Evolutionary conservation across 2,113 vertebrate species (phyloP), one percentile per base, ranked within the genome.

Genomic region (Semicossyphus pulcher): DNA sequence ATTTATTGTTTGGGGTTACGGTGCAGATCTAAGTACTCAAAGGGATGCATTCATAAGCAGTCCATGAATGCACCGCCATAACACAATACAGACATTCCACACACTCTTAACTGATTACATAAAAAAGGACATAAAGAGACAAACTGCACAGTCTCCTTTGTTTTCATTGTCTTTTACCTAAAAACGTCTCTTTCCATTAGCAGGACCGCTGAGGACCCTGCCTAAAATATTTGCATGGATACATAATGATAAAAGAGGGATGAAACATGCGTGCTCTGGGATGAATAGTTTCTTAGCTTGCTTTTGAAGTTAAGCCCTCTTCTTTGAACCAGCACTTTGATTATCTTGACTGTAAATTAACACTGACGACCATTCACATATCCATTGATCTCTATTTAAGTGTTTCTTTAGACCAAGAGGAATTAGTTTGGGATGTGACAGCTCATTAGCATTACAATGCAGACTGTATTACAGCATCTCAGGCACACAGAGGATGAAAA

Each of bases 391-490:
- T 45, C 58, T 14, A 42, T 37, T 51, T 25, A 45, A 59, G 11
- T 49, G 57, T 72, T 74, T 65, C 70, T 72, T 63, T 21, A 20
- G 26, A 51, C 36, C 48, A 54, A 56, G 34, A 64, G 39, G 81
- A 61, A 71, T 37, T 15, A 36, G 44, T 72, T 58, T 70, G 65
- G 28, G 7, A 5, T 63, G 44, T 78, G 71, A 70, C 79, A 44
- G 69, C 75, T 89, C 59, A 76, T 88, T 88, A 84, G 36, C 83
- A 84, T 89, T 9, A 88, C 57, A 85, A 67, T 78, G 21, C 26
- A 3, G 26, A 16, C 26, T 52, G 8, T 26, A 45, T 57, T 20
- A 63, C 28, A 70, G 45, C 32, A 4, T 42, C 23, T 76, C 11
- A 45, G 32, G 59, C 53, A 31, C 54, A 61, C 51, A 82, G 58